phyloP scores from a whole-genome alignment of 2,797 vertebrate species.

The Coregonus suidteri region DNA sequence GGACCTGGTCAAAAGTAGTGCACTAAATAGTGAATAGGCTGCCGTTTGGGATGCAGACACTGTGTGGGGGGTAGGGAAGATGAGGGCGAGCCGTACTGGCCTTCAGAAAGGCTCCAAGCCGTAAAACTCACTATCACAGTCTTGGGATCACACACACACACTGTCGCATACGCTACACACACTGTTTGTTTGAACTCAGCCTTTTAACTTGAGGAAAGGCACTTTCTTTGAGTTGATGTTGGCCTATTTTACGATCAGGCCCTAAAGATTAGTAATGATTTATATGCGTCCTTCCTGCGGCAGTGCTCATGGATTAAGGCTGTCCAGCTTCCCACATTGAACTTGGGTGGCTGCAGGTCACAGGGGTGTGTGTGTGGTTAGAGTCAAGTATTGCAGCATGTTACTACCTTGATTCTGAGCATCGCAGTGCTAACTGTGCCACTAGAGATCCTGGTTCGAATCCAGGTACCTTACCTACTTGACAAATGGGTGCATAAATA shows the following conservation, averaged over 20 bases:
- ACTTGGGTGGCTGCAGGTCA: conserved; percentile 38
- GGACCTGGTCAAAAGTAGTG: conserved; percentile 64
- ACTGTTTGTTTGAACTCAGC: conserved; percentile 87
- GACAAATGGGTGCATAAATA: too few species aligned
- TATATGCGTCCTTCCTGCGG: conserved; percentile 88
- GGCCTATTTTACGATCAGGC: conserved; percentile 87
- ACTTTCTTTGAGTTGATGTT: conserved; percentile 91
- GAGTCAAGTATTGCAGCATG: conserved; percentile 25
- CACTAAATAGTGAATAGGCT: too few species aligned
- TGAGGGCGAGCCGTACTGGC: neutral
- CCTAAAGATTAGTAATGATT: conserved; percentile 92
- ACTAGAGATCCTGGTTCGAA: too few species aligned
- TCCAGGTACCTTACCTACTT: too few species aligned
- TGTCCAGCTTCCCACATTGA: conserved; percentile 77
- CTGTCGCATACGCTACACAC: conserved; percentile 53
- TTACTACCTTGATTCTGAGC: neutral
- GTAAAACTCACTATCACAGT: conserved; percentile 27
- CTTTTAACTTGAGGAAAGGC: conserved; percentile 81
- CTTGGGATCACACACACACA: conserved; percentile 46
- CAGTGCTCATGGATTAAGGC: conserved; percentile 87
- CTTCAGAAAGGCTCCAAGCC: conserved; percentile 15
- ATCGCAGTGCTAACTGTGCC: too few species aligned
- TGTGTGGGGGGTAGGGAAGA: conserved; percentile 73
- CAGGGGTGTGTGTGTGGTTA: conserved; percentile 19
- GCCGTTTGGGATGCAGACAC: conserved; percentile 43